Evolutionary conservation across 2,797 vertebrate genomes (phyloP).

Genomic region (Mormyrops boulengeri): DNA sequence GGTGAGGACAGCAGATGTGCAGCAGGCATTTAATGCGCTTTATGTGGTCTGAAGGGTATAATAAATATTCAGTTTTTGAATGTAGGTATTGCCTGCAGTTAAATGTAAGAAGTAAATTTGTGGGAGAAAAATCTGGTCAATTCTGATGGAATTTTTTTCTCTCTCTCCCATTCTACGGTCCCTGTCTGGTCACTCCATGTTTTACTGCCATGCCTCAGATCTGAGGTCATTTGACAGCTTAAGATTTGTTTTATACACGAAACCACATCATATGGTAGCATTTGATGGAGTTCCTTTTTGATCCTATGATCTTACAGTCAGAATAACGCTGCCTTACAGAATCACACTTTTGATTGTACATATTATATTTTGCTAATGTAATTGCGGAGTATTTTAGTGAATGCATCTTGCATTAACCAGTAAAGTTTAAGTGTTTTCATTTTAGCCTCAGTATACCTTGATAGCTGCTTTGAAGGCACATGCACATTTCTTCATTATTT

Average conservation of each 20-base stretch:
- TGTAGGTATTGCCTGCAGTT: background rate
- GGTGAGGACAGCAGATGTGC: background rate
- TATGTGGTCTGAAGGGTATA: background rate
- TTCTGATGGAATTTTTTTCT: background rate
- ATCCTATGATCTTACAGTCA: conserved; percentile 21
- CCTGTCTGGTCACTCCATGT: background rate
- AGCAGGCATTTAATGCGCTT: background rate
- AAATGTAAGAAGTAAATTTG: background rate
- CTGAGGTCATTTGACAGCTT: background rate
- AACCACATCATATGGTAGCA: background rate
- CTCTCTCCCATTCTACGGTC: background rate
- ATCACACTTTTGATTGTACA: conserved; percentile 11
- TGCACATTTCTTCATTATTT: conserved; percentile 54
- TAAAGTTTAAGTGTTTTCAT: conserved; percentile 10
- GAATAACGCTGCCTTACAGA: conserved; percentile 14
- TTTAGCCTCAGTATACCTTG: conserved; percentile 17
- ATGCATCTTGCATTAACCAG: conserved; percentile 23
- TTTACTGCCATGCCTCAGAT: background rate
- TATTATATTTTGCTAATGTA: conserved; percentile 6
- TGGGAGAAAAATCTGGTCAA: background rate
- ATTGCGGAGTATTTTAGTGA: background rate
- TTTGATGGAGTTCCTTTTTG: conserved; percentile 24
- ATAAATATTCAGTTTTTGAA: background rate
- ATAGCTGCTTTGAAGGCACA: conserved; percentile 46
- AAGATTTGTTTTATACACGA: background rate